Conservation (phyloP, 2,888 invertebrate species). For the Ceriagrion tenellum region DNA sequence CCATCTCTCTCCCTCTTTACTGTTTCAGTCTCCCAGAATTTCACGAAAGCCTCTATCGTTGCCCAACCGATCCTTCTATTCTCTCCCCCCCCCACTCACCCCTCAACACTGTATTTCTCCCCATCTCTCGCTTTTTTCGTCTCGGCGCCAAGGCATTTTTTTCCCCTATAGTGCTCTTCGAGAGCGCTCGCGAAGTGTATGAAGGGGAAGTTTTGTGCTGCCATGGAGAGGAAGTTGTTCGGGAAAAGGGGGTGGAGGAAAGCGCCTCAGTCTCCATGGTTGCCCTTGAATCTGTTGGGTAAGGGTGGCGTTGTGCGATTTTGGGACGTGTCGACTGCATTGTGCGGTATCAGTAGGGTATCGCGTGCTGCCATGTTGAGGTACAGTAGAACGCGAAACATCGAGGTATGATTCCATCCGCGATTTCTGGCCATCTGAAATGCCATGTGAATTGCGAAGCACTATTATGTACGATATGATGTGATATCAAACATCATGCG, state of each 20-base stretch:
- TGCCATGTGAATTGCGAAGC: too few relatives aligned
- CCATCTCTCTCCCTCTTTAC: background rate
- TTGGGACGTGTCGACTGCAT: too few relatives aligned
- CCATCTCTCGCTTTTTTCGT: background rate
- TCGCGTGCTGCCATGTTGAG: too few relatives aligned
- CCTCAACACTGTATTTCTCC: background rate
- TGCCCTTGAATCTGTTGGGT: background rate
- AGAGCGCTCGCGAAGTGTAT: conserved; percentile 41
- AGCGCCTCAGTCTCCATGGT: background rate
- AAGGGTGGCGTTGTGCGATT: background rate
- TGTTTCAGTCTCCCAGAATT: background rate
- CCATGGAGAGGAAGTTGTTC: background rate
- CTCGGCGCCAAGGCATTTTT: background rate
- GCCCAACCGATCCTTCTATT: background rate
- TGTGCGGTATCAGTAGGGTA: too few relatives aligned
- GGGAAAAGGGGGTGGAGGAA: background rate
- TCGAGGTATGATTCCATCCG: too few relatives aligned
- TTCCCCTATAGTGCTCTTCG: background rate
- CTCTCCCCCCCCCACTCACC: background rate
- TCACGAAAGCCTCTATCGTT: background rate
- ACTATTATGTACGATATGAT: too few relatives aligned
- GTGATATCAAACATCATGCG: too few relatives aligned
- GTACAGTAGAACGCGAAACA: too few relatives aligned
- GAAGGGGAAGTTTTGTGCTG: conserved; percentile 26
- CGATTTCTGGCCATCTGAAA: too few relatives aligned